Conservation (phyloP, 2,113 vertebrate species). For the Otis tarda region DNA sequence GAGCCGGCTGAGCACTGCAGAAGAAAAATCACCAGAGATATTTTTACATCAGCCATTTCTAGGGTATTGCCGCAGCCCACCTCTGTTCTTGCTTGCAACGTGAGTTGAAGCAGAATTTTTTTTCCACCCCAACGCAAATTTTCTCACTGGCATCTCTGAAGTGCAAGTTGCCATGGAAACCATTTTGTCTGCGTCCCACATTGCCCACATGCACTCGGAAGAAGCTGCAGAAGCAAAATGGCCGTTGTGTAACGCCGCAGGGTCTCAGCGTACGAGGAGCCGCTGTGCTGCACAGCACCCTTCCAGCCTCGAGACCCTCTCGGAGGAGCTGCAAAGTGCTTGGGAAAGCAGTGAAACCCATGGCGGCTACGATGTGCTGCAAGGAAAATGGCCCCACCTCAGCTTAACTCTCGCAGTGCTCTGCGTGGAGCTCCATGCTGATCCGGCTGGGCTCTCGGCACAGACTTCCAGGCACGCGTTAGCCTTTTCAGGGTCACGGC, state of each 20-base stretch:
- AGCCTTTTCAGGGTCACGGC: background rate
- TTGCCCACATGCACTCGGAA: constrained; percentile 42
- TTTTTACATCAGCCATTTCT: constrained; percentile 15
- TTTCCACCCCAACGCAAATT: constrained; percentile 37
- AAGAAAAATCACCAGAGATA: background rate
- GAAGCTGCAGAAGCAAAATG: constrained; percentile 58
- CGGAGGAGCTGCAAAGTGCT: background rate
- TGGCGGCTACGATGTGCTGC: accelerated
- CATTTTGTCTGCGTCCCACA: constrained; percentile 59
- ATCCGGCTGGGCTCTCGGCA: background rate
- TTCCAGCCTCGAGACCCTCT: background rate
- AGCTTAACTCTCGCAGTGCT: constrained; percentile 16
- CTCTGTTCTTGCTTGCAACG: background rate
- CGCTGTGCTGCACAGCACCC: background rate
- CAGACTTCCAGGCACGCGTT: background rate
- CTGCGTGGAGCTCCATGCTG: background rate
- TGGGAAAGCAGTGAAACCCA: background rate
- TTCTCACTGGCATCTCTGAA: constrained; percentile 59
- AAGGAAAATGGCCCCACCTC: background rate
- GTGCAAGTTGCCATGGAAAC: constrained; percentile 68
- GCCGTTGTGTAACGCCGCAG: constrained; percentile 8
- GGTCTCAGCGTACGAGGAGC: accelerated
- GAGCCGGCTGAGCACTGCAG: background rate
- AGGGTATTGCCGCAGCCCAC: constrained; percentile 17
- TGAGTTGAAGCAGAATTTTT: constrained; percentile 31